Conservation (phyloP, 2,797 vertebrate species). For the Linurgus olivaceus region DNA sequence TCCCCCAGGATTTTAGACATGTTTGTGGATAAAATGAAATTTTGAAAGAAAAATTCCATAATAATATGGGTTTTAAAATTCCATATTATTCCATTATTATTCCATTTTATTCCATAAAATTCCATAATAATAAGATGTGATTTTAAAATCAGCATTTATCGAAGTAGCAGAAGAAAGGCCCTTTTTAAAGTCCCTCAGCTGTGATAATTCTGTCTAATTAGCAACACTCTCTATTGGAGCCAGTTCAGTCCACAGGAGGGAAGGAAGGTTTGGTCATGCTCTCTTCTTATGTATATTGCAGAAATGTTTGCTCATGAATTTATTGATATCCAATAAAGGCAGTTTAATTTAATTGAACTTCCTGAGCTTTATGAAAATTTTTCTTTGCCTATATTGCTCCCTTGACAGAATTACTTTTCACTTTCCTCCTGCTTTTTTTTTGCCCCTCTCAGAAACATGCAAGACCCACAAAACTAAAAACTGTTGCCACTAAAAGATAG, state of each 20-base stretch:
- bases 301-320: neutral
- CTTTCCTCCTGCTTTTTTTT: neutral
- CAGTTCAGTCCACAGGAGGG: neutral
- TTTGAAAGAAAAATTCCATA: neutral
- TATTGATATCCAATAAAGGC: neutral
- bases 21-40: neutral
- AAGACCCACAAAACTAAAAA: neutral
- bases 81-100: too few relatives aligned
- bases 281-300: neutral
- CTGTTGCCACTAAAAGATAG: neutral
- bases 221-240: neutral
- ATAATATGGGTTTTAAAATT: neutral
- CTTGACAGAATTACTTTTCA: neutral
- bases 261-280: neutral
- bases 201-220: neutral
- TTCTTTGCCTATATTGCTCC: neutral
- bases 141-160: neutral
- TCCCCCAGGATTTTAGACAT: neutral
- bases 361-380: neutral
- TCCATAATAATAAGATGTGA: neutral
- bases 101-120: neutral
- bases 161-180: neutral
- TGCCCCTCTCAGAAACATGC: neutral
- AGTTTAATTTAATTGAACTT: neutral
- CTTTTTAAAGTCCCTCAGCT: neutral